Base-by-base conservation (phyloP, 2,888 invertebrate species). In the Campoletis raptor region DNA sequence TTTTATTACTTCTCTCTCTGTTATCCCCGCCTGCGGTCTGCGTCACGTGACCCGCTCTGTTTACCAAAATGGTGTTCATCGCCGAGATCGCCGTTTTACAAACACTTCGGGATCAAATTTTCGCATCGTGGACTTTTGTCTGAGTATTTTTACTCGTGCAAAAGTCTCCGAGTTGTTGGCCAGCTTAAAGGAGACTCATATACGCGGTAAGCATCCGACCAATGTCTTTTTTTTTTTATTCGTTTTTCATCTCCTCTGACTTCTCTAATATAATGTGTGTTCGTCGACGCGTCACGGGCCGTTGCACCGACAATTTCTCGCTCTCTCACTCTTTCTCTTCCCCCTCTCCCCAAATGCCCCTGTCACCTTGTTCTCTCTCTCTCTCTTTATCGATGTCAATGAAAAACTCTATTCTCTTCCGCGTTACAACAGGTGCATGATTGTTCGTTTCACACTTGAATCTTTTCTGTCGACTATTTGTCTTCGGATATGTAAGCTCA, bases 31-130 rank as follows among this genome's bases (percentile, higher is more conserved):
- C 64, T 76, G 66, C 45, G 61, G 40, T 67, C 66, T 61, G 64
- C 73, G 91, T 94, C 94, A 94, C 94, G 94, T 94, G 94, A 94
- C 91, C 92, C 86, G 82, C 87, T 92, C 87, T 94, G 94, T 94
- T 94, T 94, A 94, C 94, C 92, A 93, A 94, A 94, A 94, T 94
- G 94, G 94, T 93, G 94, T 91, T 90, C 87, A 87, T 89, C 82
- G 85, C 86, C 78, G 85, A 89, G 89, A 87, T 89, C 82, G 83
- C 85, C 78, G 85, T 89, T 90, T 90, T 89, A 83, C 88, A 87
- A 90, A 89, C 86, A 85, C 79, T 85, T 82, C 42, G 82, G 74
- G 61, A 85, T 69, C 64, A 61, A 66, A 54, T 84, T 81, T 40
- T 82, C 80, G 69, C 45, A 30, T 24, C 64, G 48, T 12, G 79